Evolutionary conservation across 2,797 vertebrate genomes (phyloP).

Genomic region (Leptoclinus maculatus): DNA sequence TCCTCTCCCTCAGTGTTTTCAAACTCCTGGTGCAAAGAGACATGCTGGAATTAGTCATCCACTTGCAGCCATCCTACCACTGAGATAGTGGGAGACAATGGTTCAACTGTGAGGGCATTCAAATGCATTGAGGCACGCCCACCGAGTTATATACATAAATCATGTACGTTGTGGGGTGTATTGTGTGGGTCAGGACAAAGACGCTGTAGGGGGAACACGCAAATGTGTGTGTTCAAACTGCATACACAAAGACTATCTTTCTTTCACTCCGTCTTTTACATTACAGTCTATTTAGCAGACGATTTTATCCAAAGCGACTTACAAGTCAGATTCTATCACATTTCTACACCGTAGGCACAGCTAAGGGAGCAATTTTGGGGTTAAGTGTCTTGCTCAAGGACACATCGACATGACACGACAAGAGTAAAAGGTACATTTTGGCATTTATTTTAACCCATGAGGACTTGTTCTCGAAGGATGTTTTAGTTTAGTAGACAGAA

Average conservation of each 20-base stretch:
- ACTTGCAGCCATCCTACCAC: conserved; percentile 38
- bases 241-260: conserved; percentile 51
- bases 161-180: conserved; percentile 60
- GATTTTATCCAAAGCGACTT: no score
- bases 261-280: not conserved
- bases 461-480: not conserved
- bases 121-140: conserved; percentile 58
- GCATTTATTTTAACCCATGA: not conserved
- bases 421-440: not conserved
- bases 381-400: no score
- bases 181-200: conserved; percentile 46
- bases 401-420: no score
- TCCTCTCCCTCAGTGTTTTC: conserved; percentile 95
- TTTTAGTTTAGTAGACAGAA: not conserved
- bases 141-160: conserved; percentile 64
- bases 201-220: conserved; percentile 39
- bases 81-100: conserved; percentile 67
- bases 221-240: conserved; percentile 45
- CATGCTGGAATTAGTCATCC: conserved; percentile 73
- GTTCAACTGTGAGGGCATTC: conserved; percentile 65
- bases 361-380: no score
- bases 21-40: conserved; percentile 89
- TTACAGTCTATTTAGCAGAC: no score
- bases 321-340: no score
- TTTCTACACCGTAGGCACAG: no score